phyloP scores from a whole-genome alignment of 1,140 invertebrate species.

The Lysiphlebus fabarum region DNA sequence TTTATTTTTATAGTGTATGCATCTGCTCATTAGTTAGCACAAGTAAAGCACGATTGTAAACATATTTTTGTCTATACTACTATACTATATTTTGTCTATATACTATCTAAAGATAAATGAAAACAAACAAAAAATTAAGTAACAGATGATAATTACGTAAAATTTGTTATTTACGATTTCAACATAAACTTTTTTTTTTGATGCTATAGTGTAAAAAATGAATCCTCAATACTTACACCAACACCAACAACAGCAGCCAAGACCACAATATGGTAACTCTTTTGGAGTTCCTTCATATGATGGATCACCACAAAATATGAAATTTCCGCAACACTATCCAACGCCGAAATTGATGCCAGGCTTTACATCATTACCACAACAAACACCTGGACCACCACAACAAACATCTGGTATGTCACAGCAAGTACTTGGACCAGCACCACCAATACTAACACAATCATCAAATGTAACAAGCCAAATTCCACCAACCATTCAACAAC shows the following conservation, averaged over 20 bases:
- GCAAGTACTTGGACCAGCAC: not conserved
- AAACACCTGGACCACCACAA: not conserved
- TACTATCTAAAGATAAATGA: too few relatives aligned
- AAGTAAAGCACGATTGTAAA: too few relatives aligned
- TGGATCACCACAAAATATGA: not conserved
- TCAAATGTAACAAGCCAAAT: not conserved
- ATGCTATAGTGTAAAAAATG: not conserved
- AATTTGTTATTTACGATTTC: too few relatives aligned
- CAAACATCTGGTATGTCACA: not conserved
- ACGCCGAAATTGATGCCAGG: not conserved
- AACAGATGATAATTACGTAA: too few relatives aligned
- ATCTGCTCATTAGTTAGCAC: too few relatives aligned
- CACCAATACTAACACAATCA: too few relatives aligned
- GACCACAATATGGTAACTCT: slow-evolving; percentile 2
- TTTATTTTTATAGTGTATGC: too few relatives aligned
- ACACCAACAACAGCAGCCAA: slow-evolving; percentile 1
- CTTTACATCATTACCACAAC: not conserved
- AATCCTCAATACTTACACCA: slow-evolving; percentile 6
- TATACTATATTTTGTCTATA: too few relatives aligned
- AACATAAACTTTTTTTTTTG: too few relatives aligned
- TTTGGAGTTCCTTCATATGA: not conserved
- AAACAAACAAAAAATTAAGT: too few relatives aligned
- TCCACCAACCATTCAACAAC: slow-evolving; percentile 41
- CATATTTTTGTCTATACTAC: too few relatives aligned
- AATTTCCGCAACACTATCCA: not conserved